Conservation (phyloP, 2,113 vertebrate species). For the Onychorhynchus coronatus region DNA sequence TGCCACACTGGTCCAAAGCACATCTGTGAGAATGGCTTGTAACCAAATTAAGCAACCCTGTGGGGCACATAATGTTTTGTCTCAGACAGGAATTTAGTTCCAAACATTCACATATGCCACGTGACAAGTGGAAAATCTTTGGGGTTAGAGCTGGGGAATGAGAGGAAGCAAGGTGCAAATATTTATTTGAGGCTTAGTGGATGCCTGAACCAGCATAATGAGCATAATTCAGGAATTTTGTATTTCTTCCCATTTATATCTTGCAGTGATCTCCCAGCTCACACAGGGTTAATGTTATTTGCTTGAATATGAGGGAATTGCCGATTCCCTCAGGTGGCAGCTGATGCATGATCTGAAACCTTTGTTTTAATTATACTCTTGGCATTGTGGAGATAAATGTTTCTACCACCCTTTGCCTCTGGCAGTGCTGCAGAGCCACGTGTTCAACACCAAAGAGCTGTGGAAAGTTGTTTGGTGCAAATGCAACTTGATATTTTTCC, state of each 20-base stretch:
- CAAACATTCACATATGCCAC: neutral
- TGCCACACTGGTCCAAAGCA: neutral
- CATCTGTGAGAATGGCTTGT: neutral
- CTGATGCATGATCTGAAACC: neutral
- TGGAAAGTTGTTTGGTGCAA: neutral
- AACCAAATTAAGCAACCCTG: neutral
- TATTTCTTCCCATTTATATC: neutral
- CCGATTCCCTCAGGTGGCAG: neutral
- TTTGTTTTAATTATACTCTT: neutral
- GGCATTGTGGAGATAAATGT: neutral
- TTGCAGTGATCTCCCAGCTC: neutral
- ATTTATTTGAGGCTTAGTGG: neutral
- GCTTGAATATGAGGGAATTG: neutral
- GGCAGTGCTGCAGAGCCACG: neutral
- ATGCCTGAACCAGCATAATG: neutral
- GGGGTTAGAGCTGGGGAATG: neutral
- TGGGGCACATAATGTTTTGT: constrained; percentile 1
- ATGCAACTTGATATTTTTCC: neutral
- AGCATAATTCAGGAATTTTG: neutral
- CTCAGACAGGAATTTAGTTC: neutral
- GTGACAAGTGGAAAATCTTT: neutral
- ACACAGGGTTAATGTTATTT: neutral
- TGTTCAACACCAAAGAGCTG: neutral
- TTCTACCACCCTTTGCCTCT: neutral
- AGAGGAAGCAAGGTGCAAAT: neutral